phyloP scores from a whole-genome alignment of 2,888 invertebrate species.

The Drosophila greeni region DNA sequence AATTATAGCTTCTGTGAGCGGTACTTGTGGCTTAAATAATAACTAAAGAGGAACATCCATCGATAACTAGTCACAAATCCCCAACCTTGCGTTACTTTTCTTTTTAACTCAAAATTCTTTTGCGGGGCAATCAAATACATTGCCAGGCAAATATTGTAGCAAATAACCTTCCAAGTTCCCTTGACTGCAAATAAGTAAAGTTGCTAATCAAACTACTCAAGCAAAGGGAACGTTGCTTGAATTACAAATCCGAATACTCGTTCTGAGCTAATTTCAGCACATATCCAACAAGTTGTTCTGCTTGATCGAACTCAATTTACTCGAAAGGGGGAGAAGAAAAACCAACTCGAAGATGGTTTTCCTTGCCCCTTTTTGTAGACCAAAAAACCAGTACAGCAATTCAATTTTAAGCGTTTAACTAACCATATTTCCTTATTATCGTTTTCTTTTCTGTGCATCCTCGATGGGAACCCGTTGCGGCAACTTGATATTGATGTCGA shows the following conservation, averaged over 20 bases:
- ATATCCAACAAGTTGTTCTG: constrained; percentile 32
- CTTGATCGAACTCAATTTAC: constrained; percentile 34
- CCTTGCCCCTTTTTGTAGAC: constrained; percentile 17
- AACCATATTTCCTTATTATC: constrained; percentile 71
- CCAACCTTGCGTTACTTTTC: background rate
- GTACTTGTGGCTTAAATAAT: background rate
- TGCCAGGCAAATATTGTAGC: background rate
- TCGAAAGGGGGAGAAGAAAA: constrained; percentile 11
- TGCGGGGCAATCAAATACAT: background rate
- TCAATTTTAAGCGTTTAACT: constrained; percentile 69
- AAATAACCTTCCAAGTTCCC: background rate
- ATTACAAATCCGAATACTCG: background rate
- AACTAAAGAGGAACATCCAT: background rate
- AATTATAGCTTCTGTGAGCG: background rate
- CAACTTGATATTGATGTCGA: constrained; percentile 31
- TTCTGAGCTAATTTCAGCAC: constrained; percentile 34
- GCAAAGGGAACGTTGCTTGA: constrained; percentile 1
- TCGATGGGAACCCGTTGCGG: constrained; percentile 33
- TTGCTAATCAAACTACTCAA: constrained; percentile 1
- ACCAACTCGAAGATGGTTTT: constrained; percentile 23
- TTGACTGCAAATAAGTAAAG: background rate
- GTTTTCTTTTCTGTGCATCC: constrained; percentile 42
- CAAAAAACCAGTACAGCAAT: constrained; percentile 49
- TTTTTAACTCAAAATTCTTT: background rate
- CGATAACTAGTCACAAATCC: background rate